phyloP scores from a whole-genome alignment of 1,140 invertebrate genomes.

The Ceratina japonica region DNA sequence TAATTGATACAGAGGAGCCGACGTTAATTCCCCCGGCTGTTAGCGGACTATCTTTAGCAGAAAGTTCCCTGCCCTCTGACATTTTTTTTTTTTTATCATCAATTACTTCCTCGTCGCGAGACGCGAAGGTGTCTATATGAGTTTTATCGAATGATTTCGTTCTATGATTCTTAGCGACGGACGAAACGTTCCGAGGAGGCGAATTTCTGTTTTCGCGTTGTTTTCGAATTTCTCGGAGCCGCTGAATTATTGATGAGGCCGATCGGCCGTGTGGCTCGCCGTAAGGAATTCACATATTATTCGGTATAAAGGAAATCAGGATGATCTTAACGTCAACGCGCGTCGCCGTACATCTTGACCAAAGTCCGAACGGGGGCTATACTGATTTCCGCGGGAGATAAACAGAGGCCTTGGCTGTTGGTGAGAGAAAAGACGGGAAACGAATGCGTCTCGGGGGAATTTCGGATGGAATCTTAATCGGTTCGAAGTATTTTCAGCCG shows the following conservation, averaged over 20 bases:
- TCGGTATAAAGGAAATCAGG: slow-evolving; percentile 26
- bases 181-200: not conserved
- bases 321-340: slow-evolving; percentile 56
- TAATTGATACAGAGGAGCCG: slow-evolving; percentile 70
- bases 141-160: not conserved
- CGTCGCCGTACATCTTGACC: slow-evolving; percentile 53
- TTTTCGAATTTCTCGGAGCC: slow-evolving; percentile 64
- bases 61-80: not conserved
- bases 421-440: slow-evolving; percentile 47
- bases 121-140: too few relatives aligned
- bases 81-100: too few relatives aligned
- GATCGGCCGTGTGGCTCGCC: slow-evolving; percentile 54
- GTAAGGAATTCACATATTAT: slow-evolving; percentile 63
- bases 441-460: slow-evolving; percentile 22
- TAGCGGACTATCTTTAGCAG: slow-evolving; percentile 56
- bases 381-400: slow-evolving; percentile 52
- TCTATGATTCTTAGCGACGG: slow-evolving; percentile 37
- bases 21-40: slow-evolving; percentile 53
- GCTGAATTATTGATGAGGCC: slow-evolving; percentile 70
- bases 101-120: too few relatives aligned
- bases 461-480: slow-evolving; percentile 48
- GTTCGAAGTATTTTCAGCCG: slow-evolving; percentile 10
- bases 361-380: slow-evolving; percentile 46
- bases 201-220: slow-evolving; percentile 59
- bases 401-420: slow-evolving; percentile 20